phyloP scores from a whole-genome alignment of 2,888 invertebrate species.

The Molanna angustata region DNA sequence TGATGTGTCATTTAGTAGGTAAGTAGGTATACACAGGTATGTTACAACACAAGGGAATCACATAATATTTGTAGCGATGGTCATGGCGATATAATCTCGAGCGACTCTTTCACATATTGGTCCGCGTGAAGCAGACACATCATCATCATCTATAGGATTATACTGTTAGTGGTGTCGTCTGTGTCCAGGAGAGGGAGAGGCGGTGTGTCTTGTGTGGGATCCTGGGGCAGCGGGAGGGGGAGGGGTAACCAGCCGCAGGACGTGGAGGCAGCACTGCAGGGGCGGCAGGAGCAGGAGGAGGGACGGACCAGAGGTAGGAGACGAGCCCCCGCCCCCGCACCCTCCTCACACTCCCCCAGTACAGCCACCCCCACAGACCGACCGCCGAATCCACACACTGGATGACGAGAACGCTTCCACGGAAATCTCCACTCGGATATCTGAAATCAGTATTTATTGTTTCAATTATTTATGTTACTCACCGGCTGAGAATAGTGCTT shows the following conservation, averaged over 20 bases:
- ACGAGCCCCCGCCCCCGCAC: conserved; percentile 65
- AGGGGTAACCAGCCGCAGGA: conserved; percentile 54
- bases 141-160: too few species aligned
- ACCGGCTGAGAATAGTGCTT: too few species aligned
- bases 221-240: not conserved
- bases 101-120: too few species aligned
- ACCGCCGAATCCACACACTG: conserved; percentile 78
- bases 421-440: conserved; percentile 87
- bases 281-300: conserved; percentile 69
- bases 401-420: conserved; percentile 80
- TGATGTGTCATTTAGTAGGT: too few species aligned
- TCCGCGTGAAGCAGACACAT: too few species aligned
- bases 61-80: too few species aligned
- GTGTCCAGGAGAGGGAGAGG: conserved; percentile 4
- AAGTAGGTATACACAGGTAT: too few species aligned
- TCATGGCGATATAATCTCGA: too few species aligned
- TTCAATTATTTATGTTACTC: too few species aligned
- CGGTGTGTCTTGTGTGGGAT: not conserved
- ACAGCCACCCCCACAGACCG: conserved; percentile 62
- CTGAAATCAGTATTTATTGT: too few species aligned
- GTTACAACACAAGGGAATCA: too few species aligned
- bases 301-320: conserved; percentile 78
- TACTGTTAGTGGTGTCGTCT: too few species aligned
- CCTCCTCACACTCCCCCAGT: conserved; percentile 73
- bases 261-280: conserved; percentile 66